These are phyloP conservation scores for Eciton burchellii DNA, from an alignment of 1,140 invertebrate species.

Conservation along the genomic window DNA sequence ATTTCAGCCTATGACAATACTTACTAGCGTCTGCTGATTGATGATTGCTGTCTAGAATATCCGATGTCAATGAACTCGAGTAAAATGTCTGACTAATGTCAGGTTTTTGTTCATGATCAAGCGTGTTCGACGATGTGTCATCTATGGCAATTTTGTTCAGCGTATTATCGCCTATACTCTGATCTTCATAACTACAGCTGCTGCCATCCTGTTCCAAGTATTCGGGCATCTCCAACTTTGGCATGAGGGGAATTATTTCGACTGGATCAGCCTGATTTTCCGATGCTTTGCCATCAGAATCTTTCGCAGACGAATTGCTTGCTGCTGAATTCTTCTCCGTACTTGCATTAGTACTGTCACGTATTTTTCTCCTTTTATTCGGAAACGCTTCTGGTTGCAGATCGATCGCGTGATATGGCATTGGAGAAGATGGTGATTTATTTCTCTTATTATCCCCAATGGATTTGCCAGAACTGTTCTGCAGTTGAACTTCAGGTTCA, in stretches of 20 bases:
- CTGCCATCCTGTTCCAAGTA: constrained; percentile 84
- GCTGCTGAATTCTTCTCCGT: constrained; percentile 77
- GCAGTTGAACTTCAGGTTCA: constrained; percentile 84
- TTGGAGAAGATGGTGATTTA: constrained; percentile 82
- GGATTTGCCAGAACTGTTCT: constrained; percentile 81
- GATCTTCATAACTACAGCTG: constrained; percentile 85
- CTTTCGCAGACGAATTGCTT: constrained; percentile 78
- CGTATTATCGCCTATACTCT: constrained; percentile 80
- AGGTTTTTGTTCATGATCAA: constrained; percentile 82
- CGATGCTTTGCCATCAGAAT: constrained; percentile 76
- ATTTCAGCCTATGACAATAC: not conserved
- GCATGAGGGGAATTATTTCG: constrained; percentile 85
- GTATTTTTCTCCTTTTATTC: constrained; percentile 83
- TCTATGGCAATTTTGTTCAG: constrained; percentile 79
- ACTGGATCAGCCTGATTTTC: constrained; percentile 83
- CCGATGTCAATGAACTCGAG: constrained; percentile 80
- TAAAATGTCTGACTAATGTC: constrained; percentile 85
- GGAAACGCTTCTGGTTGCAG: constrained; percentile 81
- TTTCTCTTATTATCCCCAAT: constrained; percentile 80
- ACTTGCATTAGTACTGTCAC: constrained; percentile 80
- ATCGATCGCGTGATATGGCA: constrained; percentile 80
- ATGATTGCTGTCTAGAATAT: constrained; percentile 80
- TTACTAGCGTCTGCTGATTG: constrained; percentile 83
- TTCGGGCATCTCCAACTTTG: constrained; percentile 85
- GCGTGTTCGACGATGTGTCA: constrained; percentile 78